phyloP scores from a whole-genome alignment of 1,140 invertebrate species.

The Marisa cornuarietis region DNA sequence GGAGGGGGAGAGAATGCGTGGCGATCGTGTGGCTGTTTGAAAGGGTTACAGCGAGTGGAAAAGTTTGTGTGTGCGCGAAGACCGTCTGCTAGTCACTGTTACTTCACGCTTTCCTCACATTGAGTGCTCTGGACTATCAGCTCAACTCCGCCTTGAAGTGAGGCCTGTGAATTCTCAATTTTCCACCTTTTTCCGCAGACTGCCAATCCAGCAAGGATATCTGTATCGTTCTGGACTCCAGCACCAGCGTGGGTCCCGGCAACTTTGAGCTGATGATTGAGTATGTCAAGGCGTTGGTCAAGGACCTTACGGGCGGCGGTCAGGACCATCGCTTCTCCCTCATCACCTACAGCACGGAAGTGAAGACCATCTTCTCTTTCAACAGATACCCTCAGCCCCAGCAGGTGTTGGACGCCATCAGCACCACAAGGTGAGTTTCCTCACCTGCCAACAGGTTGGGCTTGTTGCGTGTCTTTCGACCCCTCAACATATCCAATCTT shows the following conservation, averaged over 20 bases:
- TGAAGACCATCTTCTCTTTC: conserved; percentile 50
- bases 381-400: conserved; percentile 38
- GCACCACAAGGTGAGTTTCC: conserved; percentile 26
- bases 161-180: not conserved
- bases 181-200: conserved; percentile 29
- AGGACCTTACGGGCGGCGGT: conserved; percentile 35
- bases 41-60: too few relatives aligned
- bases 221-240: conserved; percentile 54
- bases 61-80: too few relatives aligned
- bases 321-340: conserved; percentile 49
- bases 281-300: conserved; percentile 43
- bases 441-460: too few relatives aligned
- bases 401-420: conserved; percentile 52
- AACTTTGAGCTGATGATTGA: conserved; percentile 50
- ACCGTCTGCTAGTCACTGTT: too few relatives aligned
- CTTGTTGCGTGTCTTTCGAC: too few relatives aligned
- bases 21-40: too few relatives aligned
- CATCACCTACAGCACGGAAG: conserved; percentile 50
- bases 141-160: not conserved
- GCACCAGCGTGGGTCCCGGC: conserved; percentile 47
- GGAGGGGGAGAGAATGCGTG: too few relatives aligned
- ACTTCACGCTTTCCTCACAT: not conserved
- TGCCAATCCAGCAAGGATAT: conserved; percentile 53
- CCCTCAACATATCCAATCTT: too few relatives aligned
- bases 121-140: not conserved